Evolutionary conservation across 2,113 vertebrate species (phyloP).

Genomic region (Melanerpes aurifrons): DNA sequence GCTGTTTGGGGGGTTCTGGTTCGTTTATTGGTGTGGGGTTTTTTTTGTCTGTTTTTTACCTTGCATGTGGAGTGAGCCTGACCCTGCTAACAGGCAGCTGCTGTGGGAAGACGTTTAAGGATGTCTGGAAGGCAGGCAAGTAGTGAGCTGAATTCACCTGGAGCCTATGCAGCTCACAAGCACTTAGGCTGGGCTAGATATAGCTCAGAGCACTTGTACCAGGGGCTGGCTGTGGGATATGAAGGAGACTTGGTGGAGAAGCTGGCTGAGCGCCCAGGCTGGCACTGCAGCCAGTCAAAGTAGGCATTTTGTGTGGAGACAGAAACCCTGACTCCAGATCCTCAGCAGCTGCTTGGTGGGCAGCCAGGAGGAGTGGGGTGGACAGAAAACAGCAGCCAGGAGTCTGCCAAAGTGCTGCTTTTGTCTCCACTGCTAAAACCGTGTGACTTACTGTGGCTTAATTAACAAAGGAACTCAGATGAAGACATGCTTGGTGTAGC

Average conservation of each 20-base stretch:
- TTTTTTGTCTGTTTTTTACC: too few species aligned
- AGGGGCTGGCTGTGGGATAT: neutral
- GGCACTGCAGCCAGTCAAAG: neutral
- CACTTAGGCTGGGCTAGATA: neutral
- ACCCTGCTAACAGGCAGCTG: too few species aligned
- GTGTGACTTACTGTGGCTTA: neutral
- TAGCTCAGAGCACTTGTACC: neutral
- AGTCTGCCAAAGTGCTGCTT: neutral
- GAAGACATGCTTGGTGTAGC: neutral
- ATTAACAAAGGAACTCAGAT: neutral
- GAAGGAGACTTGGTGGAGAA: neutral
- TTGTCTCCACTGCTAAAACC: neutral
- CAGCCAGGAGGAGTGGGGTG: neutral
- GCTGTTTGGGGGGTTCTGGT: neutral
- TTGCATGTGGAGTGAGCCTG: too few species aligned
- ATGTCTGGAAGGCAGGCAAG: neutral
- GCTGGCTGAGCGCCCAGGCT: neutral
- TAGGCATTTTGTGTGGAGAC: neutral
- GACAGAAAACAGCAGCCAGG: neutral
- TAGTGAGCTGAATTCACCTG: neutral
- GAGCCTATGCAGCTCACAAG: neutral
- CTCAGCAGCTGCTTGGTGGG: slow-evolving; percentile 9
- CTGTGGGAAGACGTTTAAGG: neutral
- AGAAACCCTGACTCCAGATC: neutral
- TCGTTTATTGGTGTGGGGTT: neutral